Percentiles rank a stretch among this genome's conserved stretches.
Conservation (phyloP, 2,113 vertebrate genomes). For the Rattus rattus region DNA sequence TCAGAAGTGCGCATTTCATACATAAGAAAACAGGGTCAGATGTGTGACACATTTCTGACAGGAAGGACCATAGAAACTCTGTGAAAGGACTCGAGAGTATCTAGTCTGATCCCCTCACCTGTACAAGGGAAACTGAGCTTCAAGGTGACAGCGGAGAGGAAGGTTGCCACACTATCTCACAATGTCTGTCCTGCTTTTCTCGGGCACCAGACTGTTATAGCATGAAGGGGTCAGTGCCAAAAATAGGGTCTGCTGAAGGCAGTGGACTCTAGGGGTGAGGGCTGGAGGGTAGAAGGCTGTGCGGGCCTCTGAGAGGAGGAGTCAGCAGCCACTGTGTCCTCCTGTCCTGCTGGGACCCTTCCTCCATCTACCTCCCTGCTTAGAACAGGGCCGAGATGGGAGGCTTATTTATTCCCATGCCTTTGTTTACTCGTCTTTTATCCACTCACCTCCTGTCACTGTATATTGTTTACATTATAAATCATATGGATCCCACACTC, state of each 20-base stretch:
- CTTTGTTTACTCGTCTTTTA: conserved; percentile 78
- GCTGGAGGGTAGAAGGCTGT: not conserved
- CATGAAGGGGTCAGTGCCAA: not conserved
- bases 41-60: not conserved
- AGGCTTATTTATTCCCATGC: conserved; percentile 68
- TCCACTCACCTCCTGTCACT: conserved; percentile 75
- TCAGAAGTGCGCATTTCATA: not conserved
- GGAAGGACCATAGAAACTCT: not conserved
- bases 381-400: conserved; percentile 45
- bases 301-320: not conserved
- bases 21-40: conserved; percentile 34
- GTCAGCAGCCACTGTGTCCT: not conserved
- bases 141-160: not conserved
- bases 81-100: not conserved
- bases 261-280: too few species aligned
- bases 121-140: not conserved
- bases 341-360: not conserved
- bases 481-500: conserved; percentile 75
- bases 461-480: conserved; percentile 77
- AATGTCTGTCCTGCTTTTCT: not conserved
- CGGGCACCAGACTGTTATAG: not conserved
- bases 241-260: not conserved
- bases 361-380: not conserved
- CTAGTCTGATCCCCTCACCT: not conserved
- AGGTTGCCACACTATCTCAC: not conserved